Conservation (phyloP, 2,113 vertebrate genomes). For the Proteles cristata region DNA sequence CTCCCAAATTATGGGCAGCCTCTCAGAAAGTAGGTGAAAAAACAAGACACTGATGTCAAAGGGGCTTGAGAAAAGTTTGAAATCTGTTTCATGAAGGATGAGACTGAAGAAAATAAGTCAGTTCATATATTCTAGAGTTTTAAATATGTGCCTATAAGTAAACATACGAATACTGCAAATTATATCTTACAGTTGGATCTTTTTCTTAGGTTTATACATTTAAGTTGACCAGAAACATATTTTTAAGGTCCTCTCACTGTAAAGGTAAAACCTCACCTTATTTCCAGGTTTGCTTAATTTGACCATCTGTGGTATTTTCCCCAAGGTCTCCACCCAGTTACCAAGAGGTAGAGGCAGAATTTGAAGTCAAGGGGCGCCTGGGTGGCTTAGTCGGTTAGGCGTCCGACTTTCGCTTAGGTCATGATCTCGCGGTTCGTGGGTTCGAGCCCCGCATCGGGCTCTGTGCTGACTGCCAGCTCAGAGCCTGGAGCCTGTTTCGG, state of each 20-base stretch:
- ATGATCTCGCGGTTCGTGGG: too few species aligned
- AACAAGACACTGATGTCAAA: not conserved
- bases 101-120: not conserved
- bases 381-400: too few species aligned
- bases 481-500: too few species aligned
- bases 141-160: not conserved
- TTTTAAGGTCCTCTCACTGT: not conserved
- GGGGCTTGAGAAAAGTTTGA: not conserved
- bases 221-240: not conserved
- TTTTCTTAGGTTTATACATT: constrained; percentile 1
- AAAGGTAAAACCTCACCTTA: not conserved
- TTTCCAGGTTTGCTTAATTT: not conserved
- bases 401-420: too few species aligned
- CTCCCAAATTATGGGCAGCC: not conserved
- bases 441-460: too few species aligned
- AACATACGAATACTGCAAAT: not conserved
- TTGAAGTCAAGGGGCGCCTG: not conserved
- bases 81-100: not conserved
- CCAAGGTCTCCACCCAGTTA: not conserved
- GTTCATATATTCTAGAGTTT: not conserved
- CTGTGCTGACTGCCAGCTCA: too few species aligned
- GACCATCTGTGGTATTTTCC: not conserved
- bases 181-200: not conserved
- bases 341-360: not conserved
- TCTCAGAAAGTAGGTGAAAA: not conserved